Conservation (phyloP, 2,888 invertebrate species). For the Auanema freiburgensis region DNA sequence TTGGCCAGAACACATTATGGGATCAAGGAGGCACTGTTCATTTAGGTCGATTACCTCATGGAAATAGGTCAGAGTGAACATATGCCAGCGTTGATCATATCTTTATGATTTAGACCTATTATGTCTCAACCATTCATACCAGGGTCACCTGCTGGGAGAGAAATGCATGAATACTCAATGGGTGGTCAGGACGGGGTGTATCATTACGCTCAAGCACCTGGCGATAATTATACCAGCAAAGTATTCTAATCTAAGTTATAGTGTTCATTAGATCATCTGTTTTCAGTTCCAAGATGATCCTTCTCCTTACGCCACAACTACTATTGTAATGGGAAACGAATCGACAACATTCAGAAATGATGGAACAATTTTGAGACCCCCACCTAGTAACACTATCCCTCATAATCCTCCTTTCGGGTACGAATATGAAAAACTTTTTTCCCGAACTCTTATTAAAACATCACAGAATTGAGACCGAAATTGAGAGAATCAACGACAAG, state of each 20-base stretch:
- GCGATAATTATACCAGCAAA: slow-evolving; percentile 2
- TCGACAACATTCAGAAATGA: slow-evolving; percentile 48
- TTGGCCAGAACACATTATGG: slow-evolving; percentile 42
- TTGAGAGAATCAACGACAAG: too few relatives aligned
- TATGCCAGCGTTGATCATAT: too few relatives aligned
- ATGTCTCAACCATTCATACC: too few relatives aligned
- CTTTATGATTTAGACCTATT: too few relatives aligned
- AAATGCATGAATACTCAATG: too few relatives aligned
- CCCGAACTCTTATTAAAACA: too few relatives aligned
- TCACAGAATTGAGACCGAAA: too few relatives aligned
- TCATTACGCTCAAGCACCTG: too few relatives aligned
- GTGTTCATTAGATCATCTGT: background rate
- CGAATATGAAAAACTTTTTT: background rate
- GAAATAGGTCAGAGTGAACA: background rate
- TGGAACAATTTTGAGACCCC: slow-evolving; percentile 45
- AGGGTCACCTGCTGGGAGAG: too few relatives aligned
- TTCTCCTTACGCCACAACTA: slow-evolving; percentile 63
- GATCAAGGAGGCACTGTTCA: slow-evolving; percentile 14
- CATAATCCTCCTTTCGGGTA: slow-evolving; percentile 44
- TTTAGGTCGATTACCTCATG: background rate
- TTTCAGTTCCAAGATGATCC: slow-evolving; percentile 58
- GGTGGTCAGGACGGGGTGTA: too few relatives aligned
- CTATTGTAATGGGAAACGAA: slow-evolving; percentile 55
- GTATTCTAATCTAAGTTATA: background rate
- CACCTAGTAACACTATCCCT: slow-evolving; percentile 50